A percentile compares a stretch with the other conserved stretches of the same genome.
phyloP scores from a whole-genome alignment of 2,113 vertebrate species.

The Pycnonotus jocosus region DNA sequence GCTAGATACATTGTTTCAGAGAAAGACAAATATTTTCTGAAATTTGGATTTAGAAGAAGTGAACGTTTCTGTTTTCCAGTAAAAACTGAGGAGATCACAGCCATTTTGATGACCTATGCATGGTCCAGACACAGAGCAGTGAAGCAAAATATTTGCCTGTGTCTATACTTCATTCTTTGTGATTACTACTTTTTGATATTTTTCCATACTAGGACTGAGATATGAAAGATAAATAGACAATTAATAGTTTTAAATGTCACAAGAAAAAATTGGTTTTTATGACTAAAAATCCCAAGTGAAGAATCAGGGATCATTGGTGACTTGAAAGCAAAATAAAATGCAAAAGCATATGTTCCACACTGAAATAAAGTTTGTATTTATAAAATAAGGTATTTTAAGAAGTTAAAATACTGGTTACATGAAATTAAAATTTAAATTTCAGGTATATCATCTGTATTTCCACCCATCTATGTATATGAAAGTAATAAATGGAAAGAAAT shows the following conservation, averaged over 20 bases:
- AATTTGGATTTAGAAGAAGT: neutral
- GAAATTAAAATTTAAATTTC: neutral
- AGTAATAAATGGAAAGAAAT: neutral
- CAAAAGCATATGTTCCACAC: neutral
- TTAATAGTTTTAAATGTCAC: neutral
- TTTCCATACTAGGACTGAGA: neutral
- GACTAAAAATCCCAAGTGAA: neutral
- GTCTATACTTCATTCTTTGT: neutral
- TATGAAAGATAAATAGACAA: neutral
- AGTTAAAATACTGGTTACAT: neutral
- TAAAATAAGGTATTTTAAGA: neutral
- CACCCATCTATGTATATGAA: rapidly evolving
- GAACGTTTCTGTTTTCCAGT: neutral
- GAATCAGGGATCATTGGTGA: neutral
- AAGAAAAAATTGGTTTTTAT: neutral
- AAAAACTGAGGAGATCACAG: neutral
- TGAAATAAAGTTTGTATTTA: neutral
- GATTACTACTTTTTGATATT: neutral
- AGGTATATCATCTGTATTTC: neutral
- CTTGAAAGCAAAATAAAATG: neutral
- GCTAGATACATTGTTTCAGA: neutral
- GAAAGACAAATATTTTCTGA: neutral
- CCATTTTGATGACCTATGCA: neutral
- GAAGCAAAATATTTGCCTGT: neutral
- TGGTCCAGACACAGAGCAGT: neutral